Percentiles rank a stretch among this genome's conserved stretches.
Conservation (phyloP, 2,797 vertebrate species). For the Danio kyathit region DNA sequence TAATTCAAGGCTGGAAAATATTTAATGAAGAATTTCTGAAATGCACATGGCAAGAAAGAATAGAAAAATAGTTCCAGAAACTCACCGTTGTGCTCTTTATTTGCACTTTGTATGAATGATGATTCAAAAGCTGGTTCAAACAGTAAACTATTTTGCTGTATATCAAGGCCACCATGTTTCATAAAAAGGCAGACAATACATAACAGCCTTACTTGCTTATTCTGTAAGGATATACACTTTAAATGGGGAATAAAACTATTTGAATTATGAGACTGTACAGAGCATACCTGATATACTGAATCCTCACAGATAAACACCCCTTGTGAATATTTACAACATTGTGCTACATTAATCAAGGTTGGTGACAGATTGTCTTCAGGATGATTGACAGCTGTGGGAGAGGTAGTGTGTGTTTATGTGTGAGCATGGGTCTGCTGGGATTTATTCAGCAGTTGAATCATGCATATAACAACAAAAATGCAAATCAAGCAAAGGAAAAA, state of each 20-base stretch:
- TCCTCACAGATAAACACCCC: background rate
- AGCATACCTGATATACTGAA: background rate
- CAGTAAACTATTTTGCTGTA: background rate
- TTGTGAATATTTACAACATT: background rate
- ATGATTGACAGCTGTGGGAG: constrained; percentile 27
- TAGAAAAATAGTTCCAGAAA: background rate
- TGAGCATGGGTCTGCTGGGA: background rate
- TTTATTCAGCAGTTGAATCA: constrained; percentile 20
- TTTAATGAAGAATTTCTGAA: background rate
- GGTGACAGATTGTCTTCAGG: background rate
- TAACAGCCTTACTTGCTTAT: too few relatives aligned
- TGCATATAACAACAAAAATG: background rate
- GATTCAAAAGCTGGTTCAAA: background rate
- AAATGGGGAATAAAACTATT: too few relatives aligned
- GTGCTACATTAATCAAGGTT: constrained; percentile 1
- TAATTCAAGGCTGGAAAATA: background rate
- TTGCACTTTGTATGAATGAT: background rate
- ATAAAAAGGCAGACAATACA: too few relatives aligned
- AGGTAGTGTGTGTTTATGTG: background rate
- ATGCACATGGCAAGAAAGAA: background rate
- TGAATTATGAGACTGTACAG: background rate
- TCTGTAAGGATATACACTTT: background rate
- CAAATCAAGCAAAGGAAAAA: constrained; percentile 1
- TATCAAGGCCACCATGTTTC: background rate
- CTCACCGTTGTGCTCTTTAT: background rate